A percentile compares a stretch with the other conserved stretches of the same genome.
Conservation (phyloP, 2,888 invertebrate genomes). For the Drosophila paracracens region DNA sequence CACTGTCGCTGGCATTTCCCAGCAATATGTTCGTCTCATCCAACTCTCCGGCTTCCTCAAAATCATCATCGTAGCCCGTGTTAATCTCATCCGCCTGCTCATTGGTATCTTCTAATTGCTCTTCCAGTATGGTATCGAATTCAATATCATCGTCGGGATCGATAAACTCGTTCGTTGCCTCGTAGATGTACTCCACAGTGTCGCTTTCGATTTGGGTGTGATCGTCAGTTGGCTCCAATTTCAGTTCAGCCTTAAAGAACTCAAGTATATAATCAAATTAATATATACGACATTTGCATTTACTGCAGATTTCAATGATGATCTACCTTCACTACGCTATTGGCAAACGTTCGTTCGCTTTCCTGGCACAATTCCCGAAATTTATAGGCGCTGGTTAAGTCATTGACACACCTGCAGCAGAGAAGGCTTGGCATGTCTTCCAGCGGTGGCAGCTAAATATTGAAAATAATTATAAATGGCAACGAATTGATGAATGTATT, state of each 20-base stretch:
- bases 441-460: constrained; percentile 73
- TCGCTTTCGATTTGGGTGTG: constrained; percentile 50
- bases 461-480: background rate
- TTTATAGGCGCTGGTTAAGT: constrained; percentile 74
- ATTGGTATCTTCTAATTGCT: constrained; percentile 60
- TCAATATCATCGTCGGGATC: constrained; percentile 75
- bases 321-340: constrained; percentile 76
- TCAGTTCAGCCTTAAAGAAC: constrained; percentile 71
- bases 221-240: constrained; percentile 71
- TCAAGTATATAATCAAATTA: background rate
- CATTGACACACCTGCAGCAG: constrained; percentile 77
- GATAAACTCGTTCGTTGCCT: constrained; percentile 73
- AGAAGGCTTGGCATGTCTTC: constrained; percentile 82
- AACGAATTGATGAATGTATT: background rate
- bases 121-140: constrained; percentile 68
- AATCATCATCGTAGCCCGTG: constrained; percentile 38
- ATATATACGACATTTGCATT: background rate
- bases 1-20: constrained; percentile 65
- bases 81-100: constrained; percentile 41
- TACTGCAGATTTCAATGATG: background rate
- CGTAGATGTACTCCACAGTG: constrained; percentile 68
- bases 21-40: constrained; percentile 54
- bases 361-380: constrained; percentile 82
- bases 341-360: constrained; percentile 80
- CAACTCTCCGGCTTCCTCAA: constrained; percentile 35